Percentiles rank a stretch among this genome's conserved stretches.
These are phyloP conservation scores for Arctia plantaginis DNA, from an alignment of 2,888 invertebrate species.

Conservation along the genomic window DNA sequence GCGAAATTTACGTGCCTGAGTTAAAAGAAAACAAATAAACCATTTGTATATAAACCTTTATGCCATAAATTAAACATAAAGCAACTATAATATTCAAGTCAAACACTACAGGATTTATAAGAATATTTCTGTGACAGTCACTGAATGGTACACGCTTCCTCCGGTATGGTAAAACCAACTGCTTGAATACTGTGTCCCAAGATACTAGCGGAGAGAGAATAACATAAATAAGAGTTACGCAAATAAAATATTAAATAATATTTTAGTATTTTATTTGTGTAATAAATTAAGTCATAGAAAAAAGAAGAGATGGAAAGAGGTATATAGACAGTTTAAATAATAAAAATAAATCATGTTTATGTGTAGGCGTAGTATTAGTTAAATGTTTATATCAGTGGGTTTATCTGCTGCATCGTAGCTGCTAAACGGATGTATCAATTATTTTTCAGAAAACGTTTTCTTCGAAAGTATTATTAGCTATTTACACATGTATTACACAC, in stretches of 20 bases:
- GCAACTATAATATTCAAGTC: conserved; percentile 47
- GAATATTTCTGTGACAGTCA: conserved; percentile 69
- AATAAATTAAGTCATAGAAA: neutral
- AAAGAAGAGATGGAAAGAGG: neutral
- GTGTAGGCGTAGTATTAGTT: too few relatives aligned
- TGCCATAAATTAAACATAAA: conserved; percentile 27
- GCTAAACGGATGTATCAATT: too few relatives aligned
- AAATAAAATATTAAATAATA: too few relatives aligned
- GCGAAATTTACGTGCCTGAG: neutral
- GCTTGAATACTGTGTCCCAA: conserved; percentile 24
- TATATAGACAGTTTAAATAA: neutral
- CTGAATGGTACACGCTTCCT: conserved; percentile 65
- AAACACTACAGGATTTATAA: conserved; percentile 52
- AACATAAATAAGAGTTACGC: too few relatives aligned
- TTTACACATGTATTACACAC: too few relatives aligned
- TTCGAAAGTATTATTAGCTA: too few relatives aligned
- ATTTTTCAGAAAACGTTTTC: too few relatives aligned
- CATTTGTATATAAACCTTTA: conserved; percentile 30
- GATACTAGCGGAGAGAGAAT: conserved; percentile 14
- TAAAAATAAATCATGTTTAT: neutral
- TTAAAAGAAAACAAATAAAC: conserved; percentile 25
- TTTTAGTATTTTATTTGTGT: neutral
- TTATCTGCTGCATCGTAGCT: too few relatives aligned
- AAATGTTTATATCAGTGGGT: too few relatives aligned
- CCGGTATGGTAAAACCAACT: conserved; percentile 37